These are phyloP conservation scores for Diplogasteroides magnus DNA, from an alignment of 1,140 invertebrate genomes.

Conservation along the genomic window DNA sequence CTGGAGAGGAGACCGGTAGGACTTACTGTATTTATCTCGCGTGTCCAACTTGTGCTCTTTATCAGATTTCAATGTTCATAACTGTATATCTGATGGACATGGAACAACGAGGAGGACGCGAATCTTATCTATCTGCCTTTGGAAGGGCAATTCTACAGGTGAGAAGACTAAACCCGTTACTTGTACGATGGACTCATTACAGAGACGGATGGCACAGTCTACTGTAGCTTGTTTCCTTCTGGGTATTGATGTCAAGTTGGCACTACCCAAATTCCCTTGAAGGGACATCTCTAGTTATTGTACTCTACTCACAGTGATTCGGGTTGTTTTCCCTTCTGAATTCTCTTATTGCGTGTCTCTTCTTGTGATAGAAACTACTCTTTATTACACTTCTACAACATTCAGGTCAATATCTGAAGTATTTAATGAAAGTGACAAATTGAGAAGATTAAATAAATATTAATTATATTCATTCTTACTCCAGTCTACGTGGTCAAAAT, in stretches of 20 bases:
- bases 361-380: too few species aligned
- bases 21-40: not conserved
- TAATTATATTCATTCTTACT: too few species aligned
- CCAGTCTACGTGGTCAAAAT: too few species aligned
- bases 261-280: constrained; percentile 19
- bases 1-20: constrained; percentile 51
- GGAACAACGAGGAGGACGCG: constrained; percentile 47
- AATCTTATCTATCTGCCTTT: constrained; percentile 52
- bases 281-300: not conserved
- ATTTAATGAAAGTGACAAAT: too few species aligned
- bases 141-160: constrained; percentile 50
- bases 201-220: constrained; percentile 49
- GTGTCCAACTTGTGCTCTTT: not conserved
- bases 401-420: too few species aligned
- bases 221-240: constrained; percentile 54
- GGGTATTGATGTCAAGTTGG: constrained; percentile 51
- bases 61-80: constrained; percentile 55
- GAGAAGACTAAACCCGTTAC: constrained; percentile 3
- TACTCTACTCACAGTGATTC: not conserved
- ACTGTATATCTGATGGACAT: constrained; percentile 55
- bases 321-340: too few species aligned
- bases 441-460: too few species aligned
- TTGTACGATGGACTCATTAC: not conserved
- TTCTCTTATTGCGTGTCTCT: too few species aligned
- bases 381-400: too few species aligned